A percentile compares a stretch with the other conserved stretches of the same genome.
Conservation (phyloP, 2,888 invertebrate species). For the Hydroisotoma schaefferi region DNA sequence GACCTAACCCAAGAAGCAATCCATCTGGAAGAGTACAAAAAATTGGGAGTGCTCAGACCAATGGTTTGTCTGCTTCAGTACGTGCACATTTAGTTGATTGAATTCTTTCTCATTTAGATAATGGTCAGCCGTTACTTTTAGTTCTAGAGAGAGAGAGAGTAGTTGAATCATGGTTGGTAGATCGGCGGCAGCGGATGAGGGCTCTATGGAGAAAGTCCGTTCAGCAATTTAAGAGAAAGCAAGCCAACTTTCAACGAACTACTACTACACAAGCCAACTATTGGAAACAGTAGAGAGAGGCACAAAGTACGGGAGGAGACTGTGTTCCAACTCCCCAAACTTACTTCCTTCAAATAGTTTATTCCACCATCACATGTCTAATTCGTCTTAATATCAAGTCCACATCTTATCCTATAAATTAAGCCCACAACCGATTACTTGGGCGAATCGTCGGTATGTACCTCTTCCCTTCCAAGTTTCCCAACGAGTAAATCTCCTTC, state of each 20-base stretch:
- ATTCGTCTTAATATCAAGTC: conserved; percentile 47
- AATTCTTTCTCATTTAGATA: conserved; percentile 48
- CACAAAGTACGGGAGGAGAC: conserved; percentile 1
- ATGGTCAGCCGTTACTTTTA: conserved; percentile 45
- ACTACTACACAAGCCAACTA: background rate
- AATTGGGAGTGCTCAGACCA: conserved; percentile 15
- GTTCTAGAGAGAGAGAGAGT: conserved; percentile 8
- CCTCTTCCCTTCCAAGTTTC: conserved; percentile 6
- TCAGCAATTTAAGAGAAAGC: conserved; percentile 15
- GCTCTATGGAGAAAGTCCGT: conserved; percentile 7
- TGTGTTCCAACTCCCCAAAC: background rate
- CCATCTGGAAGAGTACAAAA: conserved; percentile 38
- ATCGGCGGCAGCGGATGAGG: conserved; percentile 11
- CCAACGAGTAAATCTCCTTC: background rate
- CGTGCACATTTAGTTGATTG: conserved; percentile 47
- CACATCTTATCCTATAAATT: conserved; percentile 47
- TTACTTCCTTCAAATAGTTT: conserved; percentile 8
- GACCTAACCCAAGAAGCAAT: conserved; percentile 39
- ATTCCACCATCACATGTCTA: conserved; percentile 38
- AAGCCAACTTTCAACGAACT: conserved; percentile 1
- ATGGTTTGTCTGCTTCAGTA: conserved; percentile 11
- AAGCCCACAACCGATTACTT: conserved; percentile 45
- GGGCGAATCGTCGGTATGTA: conserved; percentile 24
- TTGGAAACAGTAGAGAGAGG: background rate
- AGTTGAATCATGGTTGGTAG: conserved; percentile 3